These are phyloP conservation scores for Stictocephala bisonia DNA, from an alignment of 2,888 invertebrate genomes.

Conservation along the genomic window DNA sequence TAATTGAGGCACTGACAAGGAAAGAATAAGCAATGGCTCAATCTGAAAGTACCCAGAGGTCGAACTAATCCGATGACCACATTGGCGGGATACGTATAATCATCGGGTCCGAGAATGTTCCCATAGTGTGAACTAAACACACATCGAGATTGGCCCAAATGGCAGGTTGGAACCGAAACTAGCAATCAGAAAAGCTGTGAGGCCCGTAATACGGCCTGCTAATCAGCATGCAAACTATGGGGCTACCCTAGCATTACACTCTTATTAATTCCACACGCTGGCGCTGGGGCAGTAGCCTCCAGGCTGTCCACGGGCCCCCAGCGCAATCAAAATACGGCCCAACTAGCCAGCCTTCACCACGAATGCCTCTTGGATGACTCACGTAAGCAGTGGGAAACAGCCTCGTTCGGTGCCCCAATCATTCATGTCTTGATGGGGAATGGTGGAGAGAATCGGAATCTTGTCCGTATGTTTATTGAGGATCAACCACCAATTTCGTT, in stretches of 20 bases:
- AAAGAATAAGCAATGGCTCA: no score
- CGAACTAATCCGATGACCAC: no score
- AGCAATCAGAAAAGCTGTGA: slow-evolving; percentile 35
- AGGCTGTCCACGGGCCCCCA: neutral
- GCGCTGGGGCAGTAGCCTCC: slow-evolving; percentile 23
- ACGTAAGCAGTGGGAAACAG: neutral
- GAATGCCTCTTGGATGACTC: slow-evolving; percentile 28
- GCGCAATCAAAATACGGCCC: slow-evolving; percentile 20
- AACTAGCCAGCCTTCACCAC: slow-evolving; percentile 10
- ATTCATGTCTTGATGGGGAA: no score
- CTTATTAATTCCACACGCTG: slow-evolving; percentile 38
- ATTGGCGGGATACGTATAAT: no score
- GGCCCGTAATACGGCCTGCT: slow-evolving; percentile 18
- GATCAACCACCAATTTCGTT: no score
- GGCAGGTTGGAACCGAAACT: slow-evolving; percentile 17
- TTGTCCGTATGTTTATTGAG: no score
- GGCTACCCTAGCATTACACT: slow-evolving; percentile 24
- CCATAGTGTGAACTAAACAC: slow-evolving; percentile 30
- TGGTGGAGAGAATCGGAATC: no score
- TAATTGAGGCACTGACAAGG: no score
- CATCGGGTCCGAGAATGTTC: no score
- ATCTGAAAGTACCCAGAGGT: no score
- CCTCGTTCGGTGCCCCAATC: no score
- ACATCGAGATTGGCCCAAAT: slow-evolving; percentile 29
- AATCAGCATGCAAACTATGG: slow-evolving; percentile 25